These are phyloP conservation scores for Dendrolimus kikuchii DNA, from an alignment of 1,140 invertebrate species.

Conservation along the genomic window DNA sequence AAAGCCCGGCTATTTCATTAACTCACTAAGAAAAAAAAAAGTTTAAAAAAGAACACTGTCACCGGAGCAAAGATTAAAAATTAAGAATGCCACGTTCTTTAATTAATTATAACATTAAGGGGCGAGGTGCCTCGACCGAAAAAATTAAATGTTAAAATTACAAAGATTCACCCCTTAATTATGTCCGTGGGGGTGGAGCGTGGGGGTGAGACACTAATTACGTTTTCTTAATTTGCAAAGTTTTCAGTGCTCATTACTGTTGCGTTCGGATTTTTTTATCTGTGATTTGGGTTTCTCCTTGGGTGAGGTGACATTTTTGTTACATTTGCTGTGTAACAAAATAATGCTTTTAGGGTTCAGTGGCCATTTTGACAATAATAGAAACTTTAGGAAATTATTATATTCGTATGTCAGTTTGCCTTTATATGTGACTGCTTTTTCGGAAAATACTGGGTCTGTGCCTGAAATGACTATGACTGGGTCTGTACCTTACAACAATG, in stretches of 20 bases:
- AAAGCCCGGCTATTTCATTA: no score
- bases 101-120: conserved; percentile 41
- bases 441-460: no score
- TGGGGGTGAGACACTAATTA: conserved; percentile 42
- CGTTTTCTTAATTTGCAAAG: conserved; percentile 67
- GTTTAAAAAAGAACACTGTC: conserved; percentile 39
- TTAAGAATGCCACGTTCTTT: conserved; percentile 46
- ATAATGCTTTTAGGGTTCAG: no score
- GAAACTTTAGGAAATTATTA: no score
- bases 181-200: conserved; percentile 38
- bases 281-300: background rate
- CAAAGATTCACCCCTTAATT: conserved; percentile 63
- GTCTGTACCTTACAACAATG: no score
- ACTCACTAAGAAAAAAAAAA: conserved; percentile 24
- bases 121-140: conserved; percentile 37
- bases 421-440: no score
- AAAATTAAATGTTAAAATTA: conserved; percentile 68
- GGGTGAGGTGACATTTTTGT: no score
- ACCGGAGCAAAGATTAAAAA: conserved; percentile 56
- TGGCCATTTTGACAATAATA: no score
- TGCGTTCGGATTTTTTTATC: conserved; percentile 24
- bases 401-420: no score
- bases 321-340: no score
- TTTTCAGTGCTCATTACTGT: conserved; percentile 25
- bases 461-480: no score